Base-by-base conservation (phyloP, 2,888 invertebrate species). In the Parnassius glacialis region DNA sequence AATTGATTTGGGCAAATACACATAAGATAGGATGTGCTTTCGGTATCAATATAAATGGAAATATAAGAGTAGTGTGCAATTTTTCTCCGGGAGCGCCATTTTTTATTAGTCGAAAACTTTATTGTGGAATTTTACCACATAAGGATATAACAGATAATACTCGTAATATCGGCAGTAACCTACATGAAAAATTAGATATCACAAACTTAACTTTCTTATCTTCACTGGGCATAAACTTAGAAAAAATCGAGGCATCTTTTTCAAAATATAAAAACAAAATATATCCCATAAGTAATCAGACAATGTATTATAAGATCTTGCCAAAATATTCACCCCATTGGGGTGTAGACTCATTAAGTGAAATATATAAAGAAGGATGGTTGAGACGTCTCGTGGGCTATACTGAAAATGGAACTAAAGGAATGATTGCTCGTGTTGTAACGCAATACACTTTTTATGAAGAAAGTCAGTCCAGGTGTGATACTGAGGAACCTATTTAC, bases 1-100 rank as follows among this genome's bases (percentile, higher is more conserved):
- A 90, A 65, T 67, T 91, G 47, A 60, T 91, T 51, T 90, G 89
- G 89, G 88, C 89, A 3, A 73, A 79, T 20, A 90, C 90, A 5
- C 72, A 70, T 59, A 86, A 87, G 81, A 76, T 91, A 16, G 90
- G 90, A 54, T 91, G 90, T 71, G 90, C 89, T 11, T 87, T 78
- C 65, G 87, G 80, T 44, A 64, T 67, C 64, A 72, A 70, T 48
- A 13, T 51, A 2, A 78, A 78, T 64, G 86, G 85, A 34, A 83
- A 90, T 66, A 65, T 82, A 25, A 76, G 89, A 74, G 83, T 90
- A 10, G 75, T 87, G 2, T 91, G 90, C 62, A 85, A 87, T 67
- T 91, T 90, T 67, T 72, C 85, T 34, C 90, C 90, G 10, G 86
- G 88, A 20, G 87, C 90, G n/a, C 81, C 84, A 12, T 90, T 81